Evolutionary conservation across 2,888 invertebrate genomes (phyloP), one percentile per base, ranked within the genome.

Genomic region (Lepidocyrtinus sp.): DNA sequence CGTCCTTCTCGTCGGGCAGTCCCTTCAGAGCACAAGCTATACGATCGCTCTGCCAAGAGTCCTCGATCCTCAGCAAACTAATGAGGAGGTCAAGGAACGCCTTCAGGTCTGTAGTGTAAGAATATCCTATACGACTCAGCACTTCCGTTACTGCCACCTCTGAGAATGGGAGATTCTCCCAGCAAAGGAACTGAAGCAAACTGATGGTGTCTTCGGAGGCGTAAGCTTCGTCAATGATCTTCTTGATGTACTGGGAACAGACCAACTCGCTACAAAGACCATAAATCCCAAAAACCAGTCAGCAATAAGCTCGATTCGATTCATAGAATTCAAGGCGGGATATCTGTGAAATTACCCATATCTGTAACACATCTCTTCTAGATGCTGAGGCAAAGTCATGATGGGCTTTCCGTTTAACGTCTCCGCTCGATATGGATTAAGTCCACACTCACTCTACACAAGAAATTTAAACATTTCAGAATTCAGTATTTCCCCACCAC

Each of bases 101-200:
- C 64, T 96, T 92, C 88, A 98, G 91, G 89, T 98, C 98, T 88
- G 97, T 96, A 86, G 97, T 96, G 89, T 96, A 98, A 1, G 97
- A 96, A 86, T 92, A 93, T 2, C 93, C 92, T 85, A 94, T 93
- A 89, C 97, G 95, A 96, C 97, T 97, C 76, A 98, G 90, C 61
- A 98, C 90, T 90, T 98, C 98, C 62, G 94, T 93, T 46, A 98
- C 92, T 65, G 97, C 95, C 19, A 93, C 92, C 83, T 95, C 93
- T 27, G 97, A 97, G 90, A 98, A 96, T 86, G 94, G 94, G 24
- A 96, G 96, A 90, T 98, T 97, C 89, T 98, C 98, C 98, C 98
- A 98, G 88, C 96, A 96, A 89, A 97, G 93, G 90, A 95, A 98
- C 90, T 97, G 95, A 46, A 98, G 90, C 81, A 98, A 90, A 88